Evolutionary conservation across 1,140 invertebrate species (phyloP), one percentile per base, ranked within the genome.

Genomic region (Drosophila sp.): DNA sequence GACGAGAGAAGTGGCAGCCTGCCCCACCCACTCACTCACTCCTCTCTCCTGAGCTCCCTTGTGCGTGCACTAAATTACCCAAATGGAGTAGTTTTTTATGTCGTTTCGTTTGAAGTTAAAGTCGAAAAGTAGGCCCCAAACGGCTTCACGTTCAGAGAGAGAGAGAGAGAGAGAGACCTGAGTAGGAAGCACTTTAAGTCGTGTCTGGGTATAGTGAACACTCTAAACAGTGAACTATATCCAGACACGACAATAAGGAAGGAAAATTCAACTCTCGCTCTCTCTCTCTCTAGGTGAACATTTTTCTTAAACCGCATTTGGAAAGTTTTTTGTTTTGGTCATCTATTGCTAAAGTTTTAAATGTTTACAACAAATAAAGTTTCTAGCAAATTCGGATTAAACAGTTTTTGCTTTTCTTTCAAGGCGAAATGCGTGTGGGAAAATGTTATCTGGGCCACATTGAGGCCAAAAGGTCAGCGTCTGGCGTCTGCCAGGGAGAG

Each of bases 391-490:
- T 17, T 47, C 5, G 11, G 5, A 47, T 47, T 47, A 25, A 47
- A 47, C 8, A 7, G 44, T 7, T 47, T 23, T 44, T 23, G 4
- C 41, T 44, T 44, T 44, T 44, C 1, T 0, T 44, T 44, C 17
- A 47, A 7, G 25, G 7, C 23, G 0, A 50, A 50, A 50, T 50
- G 23, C 23, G 44, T 50, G 44, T 10, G 5, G 23, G 27, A 67
- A 40, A 60, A 63, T 38, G 38, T 11, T 38, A 38, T 8, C 2
- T 10, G 2, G 44, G 60, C 67, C 30, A 40, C 64, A 84, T 71
- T 60, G 62, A 64, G 81, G 81, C 66, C 81, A 84, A 85, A 77
- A 71, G 81, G 77, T 84, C 81, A 84, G 61, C 58, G 65, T 47
- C 55, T 62, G 44, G 25, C 17, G 41, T 60, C 47, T 33, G 74